Conservation (phyloP, 2,888 invertebrate species). For the Tromatobia lineatoria region DNA sequence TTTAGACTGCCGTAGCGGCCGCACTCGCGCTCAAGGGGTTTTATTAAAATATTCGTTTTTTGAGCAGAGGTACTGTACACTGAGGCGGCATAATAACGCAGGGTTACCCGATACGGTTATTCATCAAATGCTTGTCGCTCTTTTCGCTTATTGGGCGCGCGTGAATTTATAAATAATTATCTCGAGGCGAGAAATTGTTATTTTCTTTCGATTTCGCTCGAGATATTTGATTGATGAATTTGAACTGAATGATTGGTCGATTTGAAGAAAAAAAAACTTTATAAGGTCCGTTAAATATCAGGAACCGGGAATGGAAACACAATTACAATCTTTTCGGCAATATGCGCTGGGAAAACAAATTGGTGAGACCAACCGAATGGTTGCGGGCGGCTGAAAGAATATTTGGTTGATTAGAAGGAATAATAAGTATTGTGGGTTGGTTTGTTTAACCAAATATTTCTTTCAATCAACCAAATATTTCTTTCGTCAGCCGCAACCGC, state of each 20-base stretch:
- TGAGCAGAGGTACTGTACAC: background rate
- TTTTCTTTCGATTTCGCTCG: background rate
- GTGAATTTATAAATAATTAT: background rate
- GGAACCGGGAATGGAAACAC: background rate
- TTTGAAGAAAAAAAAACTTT: no score
- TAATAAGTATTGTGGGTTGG: no score
- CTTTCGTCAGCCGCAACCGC: no score
- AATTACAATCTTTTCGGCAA: background rate
- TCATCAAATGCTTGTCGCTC: background rate
- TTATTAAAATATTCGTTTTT: conserved; percentile 19
- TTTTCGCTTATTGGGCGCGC: background rate
- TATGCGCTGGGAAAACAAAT: no score
- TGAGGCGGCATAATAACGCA: background rate
- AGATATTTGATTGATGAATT: no score
- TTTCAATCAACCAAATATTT: no score
- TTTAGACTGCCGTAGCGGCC: background rate
- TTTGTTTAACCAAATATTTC: no score
- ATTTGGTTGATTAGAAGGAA: no score
- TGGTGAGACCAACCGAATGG: no score
- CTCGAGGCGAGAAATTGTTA: background rate
- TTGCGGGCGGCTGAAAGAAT: no score
- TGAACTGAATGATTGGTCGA: no score
- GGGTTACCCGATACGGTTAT: background rate
- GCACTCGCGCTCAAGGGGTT: conserved; percentile 10
- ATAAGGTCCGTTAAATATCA: no score